Evolutionary conservation across 2,797 vertebrate genomes (phyloP), one percentile per base, ranked within the genome.

Genomic region (Acanthurus lineatus): DNA sequence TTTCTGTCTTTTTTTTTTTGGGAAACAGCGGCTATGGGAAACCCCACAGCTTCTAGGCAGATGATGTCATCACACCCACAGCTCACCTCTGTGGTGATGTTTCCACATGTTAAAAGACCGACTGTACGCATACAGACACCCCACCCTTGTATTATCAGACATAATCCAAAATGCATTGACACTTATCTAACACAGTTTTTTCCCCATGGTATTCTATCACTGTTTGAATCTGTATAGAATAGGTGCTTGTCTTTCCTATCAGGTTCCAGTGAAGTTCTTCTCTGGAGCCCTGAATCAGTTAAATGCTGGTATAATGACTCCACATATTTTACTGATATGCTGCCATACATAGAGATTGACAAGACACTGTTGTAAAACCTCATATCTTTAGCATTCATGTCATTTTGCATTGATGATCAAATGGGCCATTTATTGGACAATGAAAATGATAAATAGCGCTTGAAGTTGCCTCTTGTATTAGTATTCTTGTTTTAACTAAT

Each of bases 41-140:
- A 94, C 91, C 93, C 93, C 93, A 79, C 84, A 63, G 88, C 88
- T 92, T 86, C 87, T 84, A 73, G 83, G 70, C 64, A 59, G 74
- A 89, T 92, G 86, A 94, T 83, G 88, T 92, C 91, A 94, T 57
- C 78, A 82, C 84, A 71, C 84, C 83, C 83, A 85, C 91, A 74
- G 83, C 83, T 91, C 86, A 92, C 92, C 87, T 93, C 90, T 77
- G 75, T 44, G 79, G 81, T 83, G 87, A 63, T 82, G 89, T 94
- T 91, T 87, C 86, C 88, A 95, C 91, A 93, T 90, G 87, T 89
- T 76, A 73, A 78, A 88, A 92, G 89, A 93, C 87, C 92, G 91
- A 91, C 90, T 88, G 54, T 59, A 59, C 69, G 6, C 64, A 47
- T n/a, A 76, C 75, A 90, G 63, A 67, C 66, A 65, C 85, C 85